These are phyloP conservation scores for Polyommatus icarus DNA, from an alignment of 2,888 invertebrate genomes.

Conservation along the genomic window DNA sequence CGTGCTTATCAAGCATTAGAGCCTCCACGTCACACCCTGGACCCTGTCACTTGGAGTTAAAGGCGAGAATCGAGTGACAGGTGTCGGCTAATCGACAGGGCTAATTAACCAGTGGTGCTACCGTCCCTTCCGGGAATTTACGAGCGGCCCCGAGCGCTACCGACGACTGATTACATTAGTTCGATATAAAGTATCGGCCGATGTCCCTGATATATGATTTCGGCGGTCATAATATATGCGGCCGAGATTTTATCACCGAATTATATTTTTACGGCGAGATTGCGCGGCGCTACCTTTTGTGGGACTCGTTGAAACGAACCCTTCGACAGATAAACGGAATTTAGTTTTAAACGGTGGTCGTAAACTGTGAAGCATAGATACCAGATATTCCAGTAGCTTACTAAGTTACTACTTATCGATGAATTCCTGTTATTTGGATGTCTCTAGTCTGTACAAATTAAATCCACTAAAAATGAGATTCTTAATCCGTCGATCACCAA, in stretches of 20 bases:
- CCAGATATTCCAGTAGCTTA: neutral
- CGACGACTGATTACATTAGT: neutral
- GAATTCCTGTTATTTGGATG: neutral
- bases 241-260: constrained; percentile 33
- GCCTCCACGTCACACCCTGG: neutral
- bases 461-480: neutral
- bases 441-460: neutral
- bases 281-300: constrained; percentile 40
- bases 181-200: constrained; percentile 6
- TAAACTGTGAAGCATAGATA: neutral
- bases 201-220: constrained; percentile 8
- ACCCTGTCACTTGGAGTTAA: neutral
- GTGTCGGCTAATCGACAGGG: constrained; percentile 33
- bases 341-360: neutral
- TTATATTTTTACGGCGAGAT: constrained; percentile 48
- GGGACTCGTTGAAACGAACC: neutral
- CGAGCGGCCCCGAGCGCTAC: constrained; percentile 32
- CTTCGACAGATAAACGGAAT: neutral
- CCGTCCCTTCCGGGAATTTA: constrained; percentile 38
- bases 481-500: too few species aligned
- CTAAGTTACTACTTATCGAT: neutral
- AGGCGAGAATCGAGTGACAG: neutral
- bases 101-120: constrained; percentile 36
- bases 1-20: constrained; percentile 15
- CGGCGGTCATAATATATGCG: constrained; percentile 17